Evolutionary conservation across 2,797 vertebrate species (phyloP), one percentile per base, ranked within the genome.

Genomic region (Pseudotriccus pelzelni): DNA sequence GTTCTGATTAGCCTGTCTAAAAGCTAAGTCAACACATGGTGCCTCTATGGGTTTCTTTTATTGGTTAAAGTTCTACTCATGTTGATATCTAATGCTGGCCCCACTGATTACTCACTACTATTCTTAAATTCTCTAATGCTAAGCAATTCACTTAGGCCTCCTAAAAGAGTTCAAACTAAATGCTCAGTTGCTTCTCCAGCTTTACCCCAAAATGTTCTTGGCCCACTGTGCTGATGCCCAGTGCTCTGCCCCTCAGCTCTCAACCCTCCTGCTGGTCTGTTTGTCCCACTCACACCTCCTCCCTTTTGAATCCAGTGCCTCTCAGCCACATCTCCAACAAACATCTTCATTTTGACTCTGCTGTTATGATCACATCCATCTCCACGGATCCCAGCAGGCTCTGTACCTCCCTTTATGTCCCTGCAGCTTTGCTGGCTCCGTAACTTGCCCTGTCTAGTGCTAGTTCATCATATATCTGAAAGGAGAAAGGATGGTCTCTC

Each of bases 231-330:
- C 43, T 9, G 21, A 9, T 3, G 53, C 37, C n/a, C 64, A 22
- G 64, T 3, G 6, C 60, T 64, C 66, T 58, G 46, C 56, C 27
- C 34, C 25, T 19, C 39, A 34, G 44, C 25, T 59, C 36, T 44
- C 46, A 22, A 1, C 36, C 23, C 19, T 25, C 16, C 21, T 39
- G 55, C 2, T 13, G 6, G 22, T 28, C 9, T 1, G 0, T 27
- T 53, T 77, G 30, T 50, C 59, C 53, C n/a, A 3, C 53, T 62
- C 47, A 19, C 52, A 30, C 30, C 64, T 28, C 37, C 59, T 56
- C 47, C 37, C 43, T 72, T 56, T 46, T 14, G 37, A 46, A 62
- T 25, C 37, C n/a, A 17, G 16, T 13, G 14, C 44, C 50, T n/a
- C 66, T 82, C 82, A 46, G 66, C 36, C 16, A 3, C 56, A 6